Base-by-base conservation (phyloP, 1,140 invertebrate species). In the Brachystomella parvula region DNA sequence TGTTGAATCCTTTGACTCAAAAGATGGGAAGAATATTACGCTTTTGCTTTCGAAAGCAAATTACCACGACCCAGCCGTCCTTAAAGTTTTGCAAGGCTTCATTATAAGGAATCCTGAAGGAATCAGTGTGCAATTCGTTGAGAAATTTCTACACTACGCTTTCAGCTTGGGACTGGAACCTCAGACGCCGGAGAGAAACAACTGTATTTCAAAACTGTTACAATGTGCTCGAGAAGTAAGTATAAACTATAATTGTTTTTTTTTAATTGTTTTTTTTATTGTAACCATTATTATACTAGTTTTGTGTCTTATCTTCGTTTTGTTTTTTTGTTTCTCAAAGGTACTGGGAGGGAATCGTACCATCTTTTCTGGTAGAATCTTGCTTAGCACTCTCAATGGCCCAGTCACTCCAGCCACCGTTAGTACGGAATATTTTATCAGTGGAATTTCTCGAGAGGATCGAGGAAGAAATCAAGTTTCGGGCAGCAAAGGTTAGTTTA, bases 361-460 rank as follows among this genome's bases (percentile, higher is more conserved):
- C 80, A 0, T 66, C 82, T 2, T 71, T 77, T 0, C 70, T 82
- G 17, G 71, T 83, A 2, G 79, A 83, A 64, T 72, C 76, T 6
- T 77, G 76, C 56, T 70, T 83, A 21, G 76, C 79, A 0, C 68
- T 83, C 17, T 77, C 79, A 64, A 82, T 76, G 67, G 82, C 79
- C 64, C 77, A 81, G 65, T 65, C 69, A 17, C 75, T 83, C 62
- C 76, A 80, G 2, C 76, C 77, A 28, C 72, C 77, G 44, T 72
- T 83, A 6, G 75, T 83, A 19, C 77, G 81, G 71, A 74, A 78
- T 66, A 78, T 83, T 26, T 83, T 83, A 69, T 81, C 78, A 64
- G 78, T 81, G 1, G 77, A 79, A 61, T 83, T 83, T 66, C 77
- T 83, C 64, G 80, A 83, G 61, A 77, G 79, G 65, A 71, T 83